Evolutionary conservation across 1,140 invertebrate species (phyloP), one percentile per base, ranked within the genome.

Genomic region (Drosophila tristis): DNA sequence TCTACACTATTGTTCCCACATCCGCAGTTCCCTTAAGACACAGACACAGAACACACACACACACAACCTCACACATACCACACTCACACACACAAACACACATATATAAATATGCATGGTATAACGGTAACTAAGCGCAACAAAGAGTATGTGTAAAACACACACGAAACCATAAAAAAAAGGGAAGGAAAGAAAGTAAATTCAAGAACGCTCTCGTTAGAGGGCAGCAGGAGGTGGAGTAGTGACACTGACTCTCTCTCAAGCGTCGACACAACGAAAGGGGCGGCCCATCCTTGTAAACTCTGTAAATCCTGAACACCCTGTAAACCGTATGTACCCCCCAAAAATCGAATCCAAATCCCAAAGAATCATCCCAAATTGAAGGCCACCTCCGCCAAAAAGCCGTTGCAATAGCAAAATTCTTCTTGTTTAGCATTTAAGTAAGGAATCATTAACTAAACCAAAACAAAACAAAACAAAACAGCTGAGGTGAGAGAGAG

Each of bases 41-140:
- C 9, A 59, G 26, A 61, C 48, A 78, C 57, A 49, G 20, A 66
- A 20, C 29, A 42, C 53, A 51, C 56, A 58, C 57, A 49, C 20
- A 66, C 43, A 80, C 58, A 64, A 13, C 49, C 26, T 53, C 43
- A 55, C 43, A 78, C 43, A 61, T 11, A 65, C 62, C 61, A 49
- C 35, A 57, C 49, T 54, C 42, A 74, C 39, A 58, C 47, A 62
- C 45, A 67, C 62, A 58, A 70, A 68, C 47, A 60, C 53, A 89
- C 72, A 78, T 79, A 89, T 89, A 89, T 87, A 87, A 89, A 87
- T 87, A 87, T 87, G 84, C 84, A 87, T 87, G 81, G 81, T 82
- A 75, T 78, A 64, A 90, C 61, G 70, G 65, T 77, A 90, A 90
- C 67, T 89, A 89, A 90, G 72, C 85, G 85, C 85, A 90, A 89